A percentile compares a stretch with the other conserved stretches of the same genome.
These are phyloP conservation scores for Pelodiscus sinensis DNA, from an alignment of 2,113 vertebrate species.

Conservation along the genomic window DNA sequence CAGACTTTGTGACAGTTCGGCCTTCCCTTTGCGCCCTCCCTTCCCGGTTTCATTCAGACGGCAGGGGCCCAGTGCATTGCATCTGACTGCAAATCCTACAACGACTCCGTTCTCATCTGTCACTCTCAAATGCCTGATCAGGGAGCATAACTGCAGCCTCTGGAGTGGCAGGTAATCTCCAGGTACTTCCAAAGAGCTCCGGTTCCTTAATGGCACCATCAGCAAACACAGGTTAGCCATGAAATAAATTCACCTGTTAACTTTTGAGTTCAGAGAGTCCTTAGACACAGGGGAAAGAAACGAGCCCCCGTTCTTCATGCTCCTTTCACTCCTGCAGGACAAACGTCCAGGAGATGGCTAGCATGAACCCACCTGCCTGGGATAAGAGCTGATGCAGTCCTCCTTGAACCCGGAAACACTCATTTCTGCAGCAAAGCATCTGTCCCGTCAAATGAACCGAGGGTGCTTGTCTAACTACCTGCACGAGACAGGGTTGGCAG, in stretches of 20 bases:
- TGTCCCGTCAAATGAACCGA: slow-evolving; percentile 10
- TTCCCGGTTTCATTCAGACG: background rate
- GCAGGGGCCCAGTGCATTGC: slow-evolving; percentile 9
- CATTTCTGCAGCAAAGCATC: background rate
- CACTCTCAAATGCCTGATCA: background rate
- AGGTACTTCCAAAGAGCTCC: slow-evolving; percentile 19
- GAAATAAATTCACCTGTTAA: background rate
- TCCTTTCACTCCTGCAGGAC: slow-evolving; percentile 13
- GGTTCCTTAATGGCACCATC: background rate
- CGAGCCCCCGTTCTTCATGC: background rate
- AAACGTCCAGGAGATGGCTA: background rate
- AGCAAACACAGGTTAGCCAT: slow-evolving; percentile 16
- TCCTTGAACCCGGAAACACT: slow-evolving; percentile 9
- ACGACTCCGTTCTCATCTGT: background rate
- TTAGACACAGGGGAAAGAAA: background rate
- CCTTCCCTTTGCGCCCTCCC: background rate
- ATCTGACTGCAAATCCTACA: background rate
- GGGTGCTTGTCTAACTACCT: no score
- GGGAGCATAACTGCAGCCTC: background rate
- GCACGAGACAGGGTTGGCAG: background rate
- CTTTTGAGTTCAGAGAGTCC: slow-evolving; percentile 14
- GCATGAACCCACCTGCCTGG: slow-evolving; percentile 20
- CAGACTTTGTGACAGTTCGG: background rate
- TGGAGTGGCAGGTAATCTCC: slow-evolving; percentile 27
- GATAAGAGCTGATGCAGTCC: slow-evolving; percentile 21